A percentile compares a stretch with the other conserved stretches of the same genome.
These are phyloP conservation scores for Drosophila histrio DNA, from an alignment of 2,888 invertebrate genomes.

Conservation along the genomic window DNA sequence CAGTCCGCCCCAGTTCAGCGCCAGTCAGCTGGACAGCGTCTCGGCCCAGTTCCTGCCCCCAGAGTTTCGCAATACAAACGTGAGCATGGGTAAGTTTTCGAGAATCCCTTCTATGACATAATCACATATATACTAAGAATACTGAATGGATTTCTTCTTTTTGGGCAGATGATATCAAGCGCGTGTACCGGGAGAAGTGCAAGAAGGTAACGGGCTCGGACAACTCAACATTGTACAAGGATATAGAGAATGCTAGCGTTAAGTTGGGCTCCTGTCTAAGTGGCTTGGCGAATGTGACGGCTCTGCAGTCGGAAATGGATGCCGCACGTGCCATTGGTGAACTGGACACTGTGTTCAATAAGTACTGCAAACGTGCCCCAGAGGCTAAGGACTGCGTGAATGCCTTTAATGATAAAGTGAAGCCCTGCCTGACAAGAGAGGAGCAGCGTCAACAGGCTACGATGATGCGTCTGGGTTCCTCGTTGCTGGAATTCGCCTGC, in stretches of 20 bases:
- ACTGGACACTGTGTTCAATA: conserved; percentile 89
- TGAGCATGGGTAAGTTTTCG: conserved; percentile 69
- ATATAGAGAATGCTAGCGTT: conserved; percentile 84
- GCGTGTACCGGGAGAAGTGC: conserved; percentile 88
- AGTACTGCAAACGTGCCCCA: conserved; percentile 88
- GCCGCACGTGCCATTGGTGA: conserved; percentile 88
- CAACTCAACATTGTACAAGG: conserved; percentile 85
- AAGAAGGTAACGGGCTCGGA: conserved; percentile 86
- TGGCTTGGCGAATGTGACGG: conserved; percentile 86
- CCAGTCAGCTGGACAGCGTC: conserved; percentile 68
- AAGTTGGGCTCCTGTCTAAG: conserved; percentile 86
- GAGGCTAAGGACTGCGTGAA: conserved; percentile 85
- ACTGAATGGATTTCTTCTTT: background rate
- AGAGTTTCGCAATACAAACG: conserved; percentile 76
- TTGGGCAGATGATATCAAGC: conserved; percentile 85
- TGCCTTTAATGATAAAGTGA: conserved; percentile 86
- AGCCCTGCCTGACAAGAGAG: conserved; percentile 87
- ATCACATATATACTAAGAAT: background rate
- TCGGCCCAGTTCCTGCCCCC: conserved; percentile 77
- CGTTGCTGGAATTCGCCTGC: conserved; percentile 89
- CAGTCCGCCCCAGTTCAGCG: conserved; percentile 18
- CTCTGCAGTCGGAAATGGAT: conserved; percentile 88
- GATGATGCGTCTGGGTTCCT: conserved; percentile 87
- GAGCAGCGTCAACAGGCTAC: conserved; percentile 87
- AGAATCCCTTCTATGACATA: background rate